Evolutionary conservation across 2,113 vertebrate species (phyloP), one percentile per base, ranked within the genome.

Genomic region (Eurypyga helias): DNA sequence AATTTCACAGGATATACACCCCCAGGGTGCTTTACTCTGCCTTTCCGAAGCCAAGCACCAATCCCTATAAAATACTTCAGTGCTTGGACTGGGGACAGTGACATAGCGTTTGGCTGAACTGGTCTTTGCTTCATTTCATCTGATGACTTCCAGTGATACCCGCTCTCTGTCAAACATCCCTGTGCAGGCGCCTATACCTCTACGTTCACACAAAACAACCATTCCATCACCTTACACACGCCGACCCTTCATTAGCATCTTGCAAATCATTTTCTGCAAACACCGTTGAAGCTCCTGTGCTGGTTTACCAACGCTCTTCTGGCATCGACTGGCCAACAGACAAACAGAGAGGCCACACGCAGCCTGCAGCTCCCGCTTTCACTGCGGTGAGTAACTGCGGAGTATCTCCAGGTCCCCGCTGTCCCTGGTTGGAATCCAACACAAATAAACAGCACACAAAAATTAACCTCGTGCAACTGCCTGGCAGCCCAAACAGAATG

Each of bases 101-200:
- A 80, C 70, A 81, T 7, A 82, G 71, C 51, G 34, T 58, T 93
- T 76, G 65, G 64, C 38, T 83, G 73, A 93, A 95, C 92, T 25
- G 54, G 41, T 85, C 61, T 91, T 92, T 92, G 95, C 76, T 75
- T 90, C 94, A 90, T 96, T 96, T 96, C 38, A 71, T 78, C 77
- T 90, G 69, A 94, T 94, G 66, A 90, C 57, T 81, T 66, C 55
- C 54, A 66, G 29, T 57, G 78, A 57, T 28, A 87, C 76, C 88
- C 90, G 81, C 58, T 33, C 88, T 55, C 85, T 82, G 83, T 70
- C 87, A 64, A 96, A 81, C 13, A 46, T 89, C 92, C 88, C 88
- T n/a, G 29, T 4, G 7, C 6, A 87, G 72, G 54, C 7, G 0
- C 92, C 95, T 51, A 81, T 52, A 94, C 83, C 65, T 87, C 76